Evolutionary conservation across 2,113 vertebrate genomes (phyloP), one percentile per base, ranked within the genome.

Genomic region (Trichomycterus rosablanca): DNA sequence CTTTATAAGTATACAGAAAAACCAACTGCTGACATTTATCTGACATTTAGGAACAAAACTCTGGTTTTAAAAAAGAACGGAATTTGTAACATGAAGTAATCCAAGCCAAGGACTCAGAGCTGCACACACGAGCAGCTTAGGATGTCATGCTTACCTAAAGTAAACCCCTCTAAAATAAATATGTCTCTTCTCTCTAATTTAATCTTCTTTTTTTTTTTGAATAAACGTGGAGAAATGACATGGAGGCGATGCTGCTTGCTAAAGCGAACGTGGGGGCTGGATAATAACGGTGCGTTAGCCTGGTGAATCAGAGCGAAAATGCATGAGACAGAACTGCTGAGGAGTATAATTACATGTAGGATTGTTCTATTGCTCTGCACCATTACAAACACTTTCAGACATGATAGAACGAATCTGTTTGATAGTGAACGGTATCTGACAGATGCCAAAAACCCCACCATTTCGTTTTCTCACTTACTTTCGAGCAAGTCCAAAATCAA

Each of bases 401-500:
- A 18, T 28, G 48, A 39, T 28, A n/a, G 16, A 9, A 23, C 30
- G 15, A 11, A 6, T 32, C 43, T 30, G 15, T 37, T 46, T 45
- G 50, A 39, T 4, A 18, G 3, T 3, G 22, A 2, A 35, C n/a
- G 15, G 10, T 26, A 44, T 55, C 52, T 42, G 43, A 19, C 15
- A 49, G 24, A 19, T 23, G 10, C n/a, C 40, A 18, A 22, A 40
- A 5, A 40, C 11, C 1, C 28, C 12, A 22, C 1, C 12, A 14
- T 14, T 7, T 6, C 5, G 18, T 20, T 18, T 35, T 16, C 8
- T 6, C 26, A 18, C 88, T 87, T 87, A 94, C 91, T 91, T 92
- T 76, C 91, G 89, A 22, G 92, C 91, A 51, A 94, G 84, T 60
- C 92, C 92, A 52, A 94, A 94, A 49, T 94, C 92, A 59, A 94